Conservation (phyloP, 2,888 invertebrate species). For the Ethmia dodecea region DNA sequence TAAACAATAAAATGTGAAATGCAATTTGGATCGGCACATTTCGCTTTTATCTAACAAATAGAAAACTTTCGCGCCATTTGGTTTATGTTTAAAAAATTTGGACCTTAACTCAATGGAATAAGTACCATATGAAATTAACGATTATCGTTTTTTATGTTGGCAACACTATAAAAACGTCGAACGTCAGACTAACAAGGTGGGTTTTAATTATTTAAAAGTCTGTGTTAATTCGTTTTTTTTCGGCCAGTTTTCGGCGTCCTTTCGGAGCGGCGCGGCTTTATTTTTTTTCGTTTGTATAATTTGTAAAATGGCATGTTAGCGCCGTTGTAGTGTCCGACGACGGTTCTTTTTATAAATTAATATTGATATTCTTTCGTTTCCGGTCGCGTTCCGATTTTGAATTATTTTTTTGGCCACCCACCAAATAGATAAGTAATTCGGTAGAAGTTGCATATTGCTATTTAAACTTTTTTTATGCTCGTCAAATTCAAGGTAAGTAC, state of each 20-base stretch:
- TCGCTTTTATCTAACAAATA: constrained; percentile 21
- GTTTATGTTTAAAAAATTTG: constrained; percentile 12
- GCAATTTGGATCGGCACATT: constrained; percentile 53
- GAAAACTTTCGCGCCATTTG: constrained; percentile 1
- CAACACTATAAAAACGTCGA: constrained; percentile 47
- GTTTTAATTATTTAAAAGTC: constrained; percentile 70
- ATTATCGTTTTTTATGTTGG: constrained; percentile 16
- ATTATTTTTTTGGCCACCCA: constrained; percentile 17
- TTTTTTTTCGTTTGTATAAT: constrained; percentile 61
- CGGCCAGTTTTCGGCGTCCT: constrained; percentile 44
- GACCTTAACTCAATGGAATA: constrained; percentile 16
- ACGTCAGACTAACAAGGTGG: constrained; percentile 61
- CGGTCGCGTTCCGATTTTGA: constrained; percentile 32
- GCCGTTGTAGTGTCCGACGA: constrained; percentile 39
- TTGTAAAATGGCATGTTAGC: constrained; percentile 73
- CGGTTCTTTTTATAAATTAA: constrained; percentile 57
- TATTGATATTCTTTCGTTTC: constrained; percentile 55
- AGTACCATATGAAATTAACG: constrained; percentile 1
- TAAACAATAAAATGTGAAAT: constrained; percentile 61
- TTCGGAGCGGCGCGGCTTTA: constrained; percentile 45
- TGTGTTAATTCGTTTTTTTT: constrained; percentile 66
- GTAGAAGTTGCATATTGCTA: too few species aligned
- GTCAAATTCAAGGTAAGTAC: too few species aligned
- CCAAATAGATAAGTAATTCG: too few species aligned
- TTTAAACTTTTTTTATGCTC: too few species aligned